phyloP scores from a whole-genome alignment of 2,797 vertebrate species.

The Glossophaga mutica region DNA sequence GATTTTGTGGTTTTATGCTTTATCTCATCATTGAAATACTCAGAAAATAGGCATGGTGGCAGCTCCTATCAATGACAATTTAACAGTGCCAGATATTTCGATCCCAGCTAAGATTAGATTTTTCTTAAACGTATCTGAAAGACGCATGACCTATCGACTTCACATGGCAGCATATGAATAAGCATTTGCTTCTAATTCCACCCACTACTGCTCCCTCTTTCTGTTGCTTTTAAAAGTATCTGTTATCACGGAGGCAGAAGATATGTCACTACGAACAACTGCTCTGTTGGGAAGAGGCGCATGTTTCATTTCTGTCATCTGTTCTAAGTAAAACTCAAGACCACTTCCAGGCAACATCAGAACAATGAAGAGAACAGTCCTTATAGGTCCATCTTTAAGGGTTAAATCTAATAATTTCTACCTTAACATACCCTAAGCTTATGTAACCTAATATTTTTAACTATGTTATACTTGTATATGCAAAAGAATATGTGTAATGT shows the following conservation, averaged over 20 bases:
- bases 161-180: constrained; percentile 50
- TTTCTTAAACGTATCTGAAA: constrained; percentile 42
- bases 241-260: constrained; percentile 57
- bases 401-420: not conserved
- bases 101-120: constrained; percentile 41
- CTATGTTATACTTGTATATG: not conserved
- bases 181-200: constrained; percentile 61
- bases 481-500: not conserved
- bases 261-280: constrained; percentile 56
- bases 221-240: constrained; percentile 61
- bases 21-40: not conserved
- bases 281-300: constrained; percentile 37
- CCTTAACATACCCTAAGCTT: not conserved
- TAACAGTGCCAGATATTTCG: not conserved
- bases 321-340: constrained; percentile 23
- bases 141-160: not conserved
- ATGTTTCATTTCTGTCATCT: constrained; percentile 25
- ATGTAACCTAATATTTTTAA: not conserved
- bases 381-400: not conserved
- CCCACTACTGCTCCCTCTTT: constrained; percentile 62
- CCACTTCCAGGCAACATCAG: not conserved
- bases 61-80: constrained; percentile 33
- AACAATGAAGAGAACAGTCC: not conserved
- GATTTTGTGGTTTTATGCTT: not conserved
- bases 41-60: not conserved